Percentiles rank a stretch among this genome's conserved stretches.
Conservation (phyloP, 2,113 vertebrate genomes). For the Rhinolophus ferrumequinum region DNA sequence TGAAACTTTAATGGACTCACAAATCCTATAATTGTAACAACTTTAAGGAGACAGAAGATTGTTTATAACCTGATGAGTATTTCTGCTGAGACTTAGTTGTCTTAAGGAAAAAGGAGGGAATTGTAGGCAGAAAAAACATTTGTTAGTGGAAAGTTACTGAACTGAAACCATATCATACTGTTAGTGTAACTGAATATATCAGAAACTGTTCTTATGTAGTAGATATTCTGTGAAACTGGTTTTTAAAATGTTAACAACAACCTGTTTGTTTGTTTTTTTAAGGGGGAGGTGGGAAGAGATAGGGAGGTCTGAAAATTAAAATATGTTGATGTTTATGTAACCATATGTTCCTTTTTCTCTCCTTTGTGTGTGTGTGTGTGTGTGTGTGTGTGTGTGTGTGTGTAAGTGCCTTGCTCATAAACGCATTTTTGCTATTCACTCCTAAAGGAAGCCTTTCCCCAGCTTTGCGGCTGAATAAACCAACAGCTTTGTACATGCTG, state of each 20-base stretch:
- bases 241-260: constrained; percentile 41
- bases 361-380: background rate
- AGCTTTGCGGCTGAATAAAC: constrained; percentile 64
- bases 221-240: constrained; percentile 25
- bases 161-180: background rate
- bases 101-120: constrained; percentile 3
- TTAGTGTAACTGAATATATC: constrained; percentile 47
- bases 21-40: constrained; percentile 39
- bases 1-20: constrained; percentile 12
- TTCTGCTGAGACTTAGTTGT: constrained; percentile 29
- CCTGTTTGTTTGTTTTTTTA: background rate
- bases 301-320: constrained; percentile 55
- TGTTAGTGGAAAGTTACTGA: constrained; percentile 37
- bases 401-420: constrained; percentile 56
- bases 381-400: background rate
- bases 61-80: constrained; percentile 10
- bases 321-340: constrained; percentile 44
- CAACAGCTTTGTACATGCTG: constrained; percentile 39
- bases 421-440: constrained; percentile 26
- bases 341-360: background rate
- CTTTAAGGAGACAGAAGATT: background rate
- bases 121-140: background rate
- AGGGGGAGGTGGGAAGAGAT: background rate
- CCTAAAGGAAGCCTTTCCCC: constrained; percentile 29
- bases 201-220: constrained; percentile 45